Base-by-base conservation (phyloP, 2,888 invertebrate species). In the Norana najaformis region DNA sequence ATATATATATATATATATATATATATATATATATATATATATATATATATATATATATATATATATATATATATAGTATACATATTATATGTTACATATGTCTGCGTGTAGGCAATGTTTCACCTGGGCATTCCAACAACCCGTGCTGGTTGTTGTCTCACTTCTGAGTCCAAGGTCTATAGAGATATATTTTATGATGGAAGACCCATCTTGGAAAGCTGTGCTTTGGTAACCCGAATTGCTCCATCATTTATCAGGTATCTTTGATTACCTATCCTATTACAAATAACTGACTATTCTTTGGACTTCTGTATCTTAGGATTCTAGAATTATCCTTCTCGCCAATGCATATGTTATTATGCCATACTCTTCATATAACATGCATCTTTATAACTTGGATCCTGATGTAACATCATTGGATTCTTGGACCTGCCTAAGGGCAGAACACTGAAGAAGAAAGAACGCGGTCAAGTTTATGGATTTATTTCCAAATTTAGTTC, bases 161-260 rank as follows among this genome's bases (percentile, higher is more conserved):
- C 96, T 6, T 96, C 96, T 89, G 96, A 96, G 88, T 96, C 96
- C 91, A 94, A 94, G 39, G 96, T 96, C 20, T 93, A 96, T 4
- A 94, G 96, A 85, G 96, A 96, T 93, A 93, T 96, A 36, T 96
- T 96, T 93, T 96, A 96, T 94, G 95, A 95, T 92, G 96, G 96
- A 0, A 94, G 95, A 92, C 95, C 96, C 6, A 95, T 95, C 2
- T 93, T 95, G 1, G 96, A 96, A 93, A 95, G 94, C 36, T 96
- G 96, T 23, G 96, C 96, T 0, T 95, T 96, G 0, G 94, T 96
- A 5, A 94, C 96, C 18, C 95, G 96, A 18, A 93, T 96, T 89
- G 96, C 96, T 1, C 96, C 96, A 41, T 94, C 95, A 23, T 95
- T 95, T 92, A 93, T 95, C 83, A 94, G 95, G 95, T 95, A 89